phyloP scores from a whole-genome alignment of 2,888 invertebrate genomes.

The Dastarcus helophoroides region DNA sequence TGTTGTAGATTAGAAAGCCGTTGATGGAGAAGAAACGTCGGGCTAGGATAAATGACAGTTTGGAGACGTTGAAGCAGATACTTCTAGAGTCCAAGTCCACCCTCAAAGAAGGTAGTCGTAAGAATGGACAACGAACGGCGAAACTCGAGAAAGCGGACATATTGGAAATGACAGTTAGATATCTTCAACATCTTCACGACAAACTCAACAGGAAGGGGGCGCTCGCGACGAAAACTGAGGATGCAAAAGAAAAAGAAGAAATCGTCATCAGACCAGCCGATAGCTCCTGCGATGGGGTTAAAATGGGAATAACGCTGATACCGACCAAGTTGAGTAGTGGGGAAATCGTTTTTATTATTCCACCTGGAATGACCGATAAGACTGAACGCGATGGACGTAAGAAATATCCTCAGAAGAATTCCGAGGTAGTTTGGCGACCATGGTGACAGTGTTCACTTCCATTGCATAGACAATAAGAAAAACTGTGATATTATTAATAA shows the following conservation, averaged over 20 bases:
- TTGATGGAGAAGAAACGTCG: slow-evolving; percentile 44
- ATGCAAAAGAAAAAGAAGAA: slow-evolving; percentile 13
- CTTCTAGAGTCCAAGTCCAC: slow-evolving; percentile 36
- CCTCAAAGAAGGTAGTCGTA: slow-evolving; percentile 24
- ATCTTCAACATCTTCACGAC: slow-evolving; percentile 43
- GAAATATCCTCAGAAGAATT: slow-evolving; percentile 11
- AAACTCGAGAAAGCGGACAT: slow-evolving; percentile 57
- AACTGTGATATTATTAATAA: slow-evolving; percentile 8
- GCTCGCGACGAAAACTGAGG: slow-evolving; percentile 9
- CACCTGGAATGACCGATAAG: too few species aligned
- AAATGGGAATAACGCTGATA: slow-evolving; percentile 27
- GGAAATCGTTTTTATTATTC: slow-evolving; percentile 35
- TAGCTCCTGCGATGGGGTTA: slow-evolving; percentile 22
- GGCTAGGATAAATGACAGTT: slow-evolving; percentile 42
- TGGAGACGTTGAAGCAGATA: slow-evolving; percentile 42
- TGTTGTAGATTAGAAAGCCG: slow-evolving; percentile 38
- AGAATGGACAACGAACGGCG: slow-evolving; percentile 35
- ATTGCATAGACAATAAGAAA: neutral
- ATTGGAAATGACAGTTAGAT: slow-evolving; percentile 49
- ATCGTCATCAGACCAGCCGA: slow-evolving; percentile 21
- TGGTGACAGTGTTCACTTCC: slow-evolving; percentile 22
- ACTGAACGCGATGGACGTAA: slow-evolving; percentile 10
- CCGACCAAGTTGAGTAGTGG: slow-evolving; percentile 35
- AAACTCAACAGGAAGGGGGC: slow-evolving; percentile 16
- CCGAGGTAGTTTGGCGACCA: slow-evolving; percentile 32